Percentiles rank a stretch among this genome's conserved stretches.
Conservation (phyloP, 2,113 vertebrate genomes). For the Dolichallabes microphthalmus region DNA sequence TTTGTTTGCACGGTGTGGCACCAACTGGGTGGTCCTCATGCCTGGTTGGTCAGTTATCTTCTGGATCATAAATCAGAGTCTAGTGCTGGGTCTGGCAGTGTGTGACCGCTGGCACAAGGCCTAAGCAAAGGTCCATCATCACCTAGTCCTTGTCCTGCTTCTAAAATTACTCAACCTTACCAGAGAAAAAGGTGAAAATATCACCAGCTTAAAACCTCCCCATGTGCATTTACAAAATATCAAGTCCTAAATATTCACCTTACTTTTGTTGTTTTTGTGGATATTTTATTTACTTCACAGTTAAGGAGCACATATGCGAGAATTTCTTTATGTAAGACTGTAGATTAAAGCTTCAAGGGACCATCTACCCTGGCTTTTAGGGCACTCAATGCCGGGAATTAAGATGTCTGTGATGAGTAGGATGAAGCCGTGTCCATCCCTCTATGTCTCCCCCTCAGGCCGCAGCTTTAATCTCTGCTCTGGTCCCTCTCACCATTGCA, state of each 20-base stretch:
- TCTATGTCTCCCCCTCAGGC: constrained; percentile 55
- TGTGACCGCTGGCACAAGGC: constrained; percentile 28
- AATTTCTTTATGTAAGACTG: constrained; percentile 41
- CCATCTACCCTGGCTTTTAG: constrained; percentile 23
- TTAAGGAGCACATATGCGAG: not conserved
- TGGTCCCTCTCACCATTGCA: constrained; percentile 55
- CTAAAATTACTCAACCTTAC: not conserved
- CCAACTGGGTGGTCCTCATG: constrained; percentile 74
- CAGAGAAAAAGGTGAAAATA: not conserved
- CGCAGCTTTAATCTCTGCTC: constrained; percentile 73
- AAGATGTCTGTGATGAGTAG: constrained; percentile 43
- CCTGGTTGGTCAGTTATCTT: constrained; percentile 72
- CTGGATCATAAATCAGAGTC: constrained; percentile 74
- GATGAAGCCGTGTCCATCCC: constrained; percentile 45
- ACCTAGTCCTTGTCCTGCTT: not conserved
- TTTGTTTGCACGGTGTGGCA: constrained; percentile 54
- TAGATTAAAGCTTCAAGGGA: constrained; percentile 46
- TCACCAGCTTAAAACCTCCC: not conserved
- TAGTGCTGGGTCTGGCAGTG: constrained; percentile 58
- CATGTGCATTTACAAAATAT: not conserved
- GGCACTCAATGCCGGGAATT: constrained; percentile 37
- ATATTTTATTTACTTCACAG: not conserved
- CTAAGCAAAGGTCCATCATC: constrained; percentile 3
- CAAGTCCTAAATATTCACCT: not conserved
- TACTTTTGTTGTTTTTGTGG: not conserved